These are phyloP conservation scores for Campoletis raptor DNA, from an alignment of 2,888 invertebrate genomes.

Conservation along the genomic window DNA sequence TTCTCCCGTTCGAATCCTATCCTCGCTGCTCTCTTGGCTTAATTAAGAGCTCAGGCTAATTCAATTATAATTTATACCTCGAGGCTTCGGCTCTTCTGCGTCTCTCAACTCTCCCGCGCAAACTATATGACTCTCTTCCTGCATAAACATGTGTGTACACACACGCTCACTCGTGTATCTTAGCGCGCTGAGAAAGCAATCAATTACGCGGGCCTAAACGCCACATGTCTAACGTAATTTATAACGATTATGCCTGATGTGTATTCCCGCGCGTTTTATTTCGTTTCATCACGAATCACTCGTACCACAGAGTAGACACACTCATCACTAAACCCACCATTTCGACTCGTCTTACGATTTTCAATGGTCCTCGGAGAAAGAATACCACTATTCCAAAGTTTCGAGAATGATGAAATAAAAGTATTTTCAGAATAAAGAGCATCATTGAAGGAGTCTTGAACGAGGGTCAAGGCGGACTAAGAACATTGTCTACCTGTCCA, in stretches of 20 bases:
- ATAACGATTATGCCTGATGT: slow-evolving; percentile 75
- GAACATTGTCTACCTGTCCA: not conserved
- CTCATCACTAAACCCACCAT: not conserved
- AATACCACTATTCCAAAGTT: not conserved
- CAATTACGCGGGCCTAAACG: slow-evolving; percentile 81
- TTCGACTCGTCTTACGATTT: slow-evolving; percentile 8
- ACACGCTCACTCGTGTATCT: slow-evolving; percentile 34
- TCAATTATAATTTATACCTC: slow-evolving; percentile 83
- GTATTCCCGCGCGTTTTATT: slow-evolving; percentile 53
- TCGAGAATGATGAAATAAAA: not conserved
- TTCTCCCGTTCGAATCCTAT: slow-evolving; percentile 58
- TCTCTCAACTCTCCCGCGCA: slow-evolving; percentile 39
- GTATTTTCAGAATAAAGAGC: not conserved
- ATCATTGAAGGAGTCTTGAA: not conserved
- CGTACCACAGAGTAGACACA: slow-evolving; percentile 13
- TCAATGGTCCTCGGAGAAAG: not conserved
- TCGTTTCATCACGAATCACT: slow-evolving; percentile 65
- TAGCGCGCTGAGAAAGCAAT: slow-evolving; percentile 76
- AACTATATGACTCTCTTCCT: slow-evolving; percentile 31
- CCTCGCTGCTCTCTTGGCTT: slow-evolving; percentile 63
- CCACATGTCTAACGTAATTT: slow-evolving; percentile 80
- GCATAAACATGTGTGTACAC: slow-evolving; percentile 40
- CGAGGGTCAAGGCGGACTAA: not conserved
- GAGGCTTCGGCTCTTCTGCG: slow-evolving; percentile 64
- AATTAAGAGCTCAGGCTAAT: slow-evolving; percentile 83